Evolutionary conservation across 2,888 invertebrate genomes (phyloP), one percentile per base, ranked within the genome.

Genomic region (Microctonus brassicae): DNA sequence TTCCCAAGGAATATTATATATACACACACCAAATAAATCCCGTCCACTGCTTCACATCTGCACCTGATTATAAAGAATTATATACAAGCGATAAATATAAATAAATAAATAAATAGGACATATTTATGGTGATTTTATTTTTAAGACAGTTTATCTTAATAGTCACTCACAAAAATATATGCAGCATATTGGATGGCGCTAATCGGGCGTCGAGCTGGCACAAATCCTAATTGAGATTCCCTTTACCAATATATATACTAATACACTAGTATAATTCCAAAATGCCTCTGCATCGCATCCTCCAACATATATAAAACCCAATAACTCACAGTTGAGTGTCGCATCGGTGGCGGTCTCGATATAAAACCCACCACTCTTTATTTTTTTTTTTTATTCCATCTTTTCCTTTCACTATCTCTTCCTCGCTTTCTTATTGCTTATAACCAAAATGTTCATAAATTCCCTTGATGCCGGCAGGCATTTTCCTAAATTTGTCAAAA

Each of bases 401-500:
- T 17, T 7, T n/a, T 17, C 47, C 47, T 47, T 17, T 47, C 17
- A 47, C 17, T 9, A 47, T 20, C 29, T 5, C 29, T 7, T 7
- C 29, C 63, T 53, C 34, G 17, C 47, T 47, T 47, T 17, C 17
- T 17, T 47, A 1, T 47, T 47, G 47, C 17, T 47, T n/a, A n/a
- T 47, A 47, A 47, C 47, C 47, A 47, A 47, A 17, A 17, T 11
- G 26, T 11, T 52, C 66, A 83, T 85, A 84, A 85, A 85, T 86
- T 80, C 75, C 52, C 47, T 10, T 7, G 17, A 47, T 47, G 17
- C 17, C 17, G 17, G 17, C 47, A 17, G 72, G 69, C 78, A 75
- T 81, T 76, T 81, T 73, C 75, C 62, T 77, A 82, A 86, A 86
- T 86, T 86, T 86, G 86, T 86, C 86, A 83, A 34, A 22, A 42